A percentile compares a stretch with the other conserved stretches of the same genome.
Evolutionary conservation across 2,888 invertebrate species (phyloP).

Genomic region (Agrypnus murinus): DNA sequence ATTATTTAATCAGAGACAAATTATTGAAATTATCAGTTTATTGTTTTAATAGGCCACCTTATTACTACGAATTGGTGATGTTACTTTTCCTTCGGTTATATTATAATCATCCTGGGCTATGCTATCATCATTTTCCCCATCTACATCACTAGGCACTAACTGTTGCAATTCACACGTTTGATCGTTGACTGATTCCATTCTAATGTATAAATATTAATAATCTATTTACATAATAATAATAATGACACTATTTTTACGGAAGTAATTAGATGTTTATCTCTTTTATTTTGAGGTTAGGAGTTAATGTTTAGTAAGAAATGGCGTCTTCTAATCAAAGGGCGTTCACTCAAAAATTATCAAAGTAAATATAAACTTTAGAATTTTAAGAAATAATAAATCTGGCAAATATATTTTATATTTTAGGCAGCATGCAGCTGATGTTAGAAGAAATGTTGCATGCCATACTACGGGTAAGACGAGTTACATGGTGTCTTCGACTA

Average conservation of each 20-base stretch:
- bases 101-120: slow-evolving; percentile 67
- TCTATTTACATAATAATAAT: slow-evolving; percentile 13
- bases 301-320: slow-evolving; percentile 70
- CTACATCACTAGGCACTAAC: slow-evolving; percentile 69
- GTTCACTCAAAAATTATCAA: slow-evolving; percentile 83
- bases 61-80: slow-evolving; percentile 68
- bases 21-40: background rate
- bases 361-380: slow-evolving; percentile 73
- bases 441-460: slow-evolving; percentile 80
- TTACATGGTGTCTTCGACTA: slow-evolving; percentile 57
- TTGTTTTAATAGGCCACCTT: slow-evolving; percentile 64
- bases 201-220: slow-evolving; percentile 17
- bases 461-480: slow-evolving; percentile 57
- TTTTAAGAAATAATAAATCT: too few species aligned
- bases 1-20: slow-evolving; percentile 25
- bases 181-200: slow-evolving; percentile 69
- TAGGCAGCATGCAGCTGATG: slow-evolving; percentile 85
- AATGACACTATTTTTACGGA: background rate
- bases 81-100: slow-evolving; percentile 66
- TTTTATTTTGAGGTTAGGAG: slow-evolving; percentile 29
- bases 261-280: background rate
- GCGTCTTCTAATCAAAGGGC: slow-evolving; percentile 79
- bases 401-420: slow-evolving; percentile 55
- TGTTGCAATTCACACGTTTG: slow-evolving; percentile 71
- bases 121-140: slow-evolving; percentile 70